phyloP scores from a whole-genome alignment of 2,113 vertebrate genomes.

The Equus przewalskii region DNA sequence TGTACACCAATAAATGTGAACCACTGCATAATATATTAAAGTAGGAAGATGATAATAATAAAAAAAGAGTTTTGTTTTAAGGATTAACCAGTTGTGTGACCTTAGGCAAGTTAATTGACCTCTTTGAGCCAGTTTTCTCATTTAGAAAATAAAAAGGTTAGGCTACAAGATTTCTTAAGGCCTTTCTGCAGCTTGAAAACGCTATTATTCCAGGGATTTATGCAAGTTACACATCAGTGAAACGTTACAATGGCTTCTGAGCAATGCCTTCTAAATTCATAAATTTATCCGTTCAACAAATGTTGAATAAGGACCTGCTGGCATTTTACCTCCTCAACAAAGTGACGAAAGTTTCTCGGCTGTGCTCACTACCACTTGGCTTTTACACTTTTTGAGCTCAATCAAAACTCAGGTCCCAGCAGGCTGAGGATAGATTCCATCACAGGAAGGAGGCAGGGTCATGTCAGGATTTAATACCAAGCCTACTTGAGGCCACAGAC shows the following conservation, averaged over 20 bases:
- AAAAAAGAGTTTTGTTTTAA: constrained; percentile 23
- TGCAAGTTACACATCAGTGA: constrained; percentile 66
- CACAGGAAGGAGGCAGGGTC: neutral
- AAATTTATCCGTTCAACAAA: constrained; percentile 63
- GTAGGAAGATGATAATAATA: constrained; percentile 31
- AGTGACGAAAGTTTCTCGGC: constrained; percentile 28
- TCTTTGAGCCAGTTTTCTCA: constrained; percentile 46
- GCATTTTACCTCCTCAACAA: constrained; percentile 42
- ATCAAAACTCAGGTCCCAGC: neutral
- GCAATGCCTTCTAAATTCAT: constrained; percentile 63
- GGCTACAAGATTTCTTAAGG: constrained; percentile 48
- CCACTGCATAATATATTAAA: neutral
- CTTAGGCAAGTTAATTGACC: constrained; percentile 61
- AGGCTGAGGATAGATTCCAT: constrained; percentile 17
- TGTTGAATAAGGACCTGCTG: constrained; percentile 3
- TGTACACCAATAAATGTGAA: neutral
- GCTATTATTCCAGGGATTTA: constrained; percentile 61
- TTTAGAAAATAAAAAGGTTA: constrained; percentile 59
- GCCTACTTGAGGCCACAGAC: neutral
- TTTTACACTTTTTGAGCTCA: constrained; percentile 36
- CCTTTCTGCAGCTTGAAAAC: constrained; percentile 54
- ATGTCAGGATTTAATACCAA: constrained; percentile 17
- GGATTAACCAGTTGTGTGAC: neutral
- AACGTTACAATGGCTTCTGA: constrained; percentile 72
- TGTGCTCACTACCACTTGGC: neutral